A percentile compares a stretch with the other conserved stretches of the same genome.
Evolutionary conservation across 2,888 invertebrate genomes (phyloP).

Genomic region (Boloria selene): DNA sequence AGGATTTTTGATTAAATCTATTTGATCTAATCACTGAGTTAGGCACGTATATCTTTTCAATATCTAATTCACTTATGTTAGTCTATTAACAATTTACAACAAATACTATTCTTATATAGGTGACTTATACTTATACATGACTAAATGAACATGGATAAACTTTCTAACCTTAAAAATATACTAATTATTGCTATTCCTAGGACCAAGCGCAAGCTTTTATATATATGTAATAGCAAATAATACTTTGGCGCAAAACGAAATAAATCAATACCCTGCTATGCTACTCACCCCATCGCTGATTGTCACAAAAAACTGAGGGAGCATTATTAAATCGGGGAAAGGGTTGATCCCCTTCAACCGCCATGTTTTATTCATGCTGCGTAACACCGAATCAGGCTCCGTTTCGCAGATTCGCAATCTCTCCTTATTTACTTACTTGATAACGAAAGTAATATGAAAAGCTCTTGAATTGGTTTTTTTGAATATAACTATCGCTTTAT

Average conservation of each 20-base stretch:
- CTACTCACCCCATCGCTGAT: slow-evolving; percentile 53
- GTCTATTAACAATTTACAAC: no score
- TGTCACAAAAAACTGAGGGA: slow-evolving; percentile 71
- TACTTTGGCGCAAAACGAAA: slow-evolving; percentile 21
- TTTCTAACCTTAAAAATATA: no score
- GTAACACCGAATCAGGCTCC: slow-evolving; percentile 61
- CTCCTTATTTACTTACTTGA: slow-evolving; percentile 44
- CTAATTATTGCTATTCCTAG: no score
- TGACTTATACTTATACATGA: no score
- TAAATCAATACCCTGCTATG: slow-evolving; percentile 38
- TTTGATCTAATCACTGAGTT: no score
- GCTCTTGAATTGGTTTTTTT: slow-evolving; percentile 1
- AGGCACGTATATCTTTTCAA: no score
- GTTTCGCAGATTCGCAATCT: slow-evolving; percentile 63
- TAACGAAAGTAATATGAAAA: slow-evolving; percentile 20
- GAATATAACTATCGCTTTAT: not conserved
- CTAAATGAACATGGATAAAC: no score
- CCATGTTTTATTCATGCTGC: slow-evolving; percentile 78
- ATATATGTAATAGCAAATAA: no score
- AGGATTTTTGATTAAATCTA: no score
- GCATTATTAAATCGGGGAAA: slow-evolving; percentile 69
- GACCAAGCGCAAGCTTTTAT: no score
- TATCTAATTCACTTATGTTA: no score
- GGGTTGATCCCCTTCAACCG: slow-evolving; percentile 61
- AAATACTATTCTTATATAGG: no score